Evolutionary conservation across 2,888 invertebrate genomes (phyloP), one percentile per base, ranked within the genome.

Genomic region (Iselma pallidipennis): DNA sequence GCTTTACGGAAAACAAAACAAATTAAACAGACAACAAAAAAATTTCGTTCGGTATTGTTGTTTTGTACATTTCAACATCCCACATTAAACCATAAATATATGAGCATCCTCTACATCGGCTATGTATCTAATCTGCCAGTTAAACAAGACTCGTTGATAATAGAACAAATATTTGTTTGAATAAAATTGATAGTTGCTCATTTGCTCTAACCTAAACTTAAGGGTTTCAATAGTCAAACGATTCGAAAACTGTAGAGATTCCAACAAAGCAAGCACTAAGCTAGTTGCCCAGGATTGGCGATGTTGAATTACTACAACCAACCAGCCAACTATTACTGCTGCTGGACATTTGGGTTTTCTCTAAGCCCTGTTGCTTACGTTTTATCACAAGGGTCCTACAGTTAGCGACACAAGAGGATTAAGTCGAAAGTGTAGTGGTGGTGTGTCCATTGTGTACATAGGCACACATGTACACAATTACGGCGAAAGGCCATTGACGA

Each of bases 331-430:
- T n/a, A n/a, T n/a, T n/a, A n/a, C n/a, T n/a, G n/a, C n/a, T n/a
- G n/a, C n/a, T 55, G 49, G 26, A 25, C 29, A 5, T 12, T 9
- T 21, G 0, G 16, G 5, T 26, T 12, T 23, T 2, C 4, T 57
- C 68, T 69, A 70, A 71, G 66, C 67, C 70, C 69, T 71, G 70
- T 71, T 71, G 70, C 67, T 65, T 59, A 65, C 63, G 67, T 67
- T n/a, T n/a, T 67, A 71, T 71, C 70, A 66, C 66, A 45, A 69
- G 67, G 62, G 54, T 66, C 68, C 67, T 70, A 61, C 65, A 69
- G 69, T 65, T 67, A 68, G 66, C 67, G 66, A 68, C 70, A 70
- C 69, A 68, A 71, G 70, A 67, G 70, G 71, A 71, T 70, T 71
- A 70, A 71, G 62, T 59, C 23, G 4, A 23, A 23, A 45, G 45